Evolutionary conservation across 2,888 invertebrate species (phyloP), one percentile per base, ranked within the genome.

Genomic region (Tanytarsus gracilentus): DNA sequence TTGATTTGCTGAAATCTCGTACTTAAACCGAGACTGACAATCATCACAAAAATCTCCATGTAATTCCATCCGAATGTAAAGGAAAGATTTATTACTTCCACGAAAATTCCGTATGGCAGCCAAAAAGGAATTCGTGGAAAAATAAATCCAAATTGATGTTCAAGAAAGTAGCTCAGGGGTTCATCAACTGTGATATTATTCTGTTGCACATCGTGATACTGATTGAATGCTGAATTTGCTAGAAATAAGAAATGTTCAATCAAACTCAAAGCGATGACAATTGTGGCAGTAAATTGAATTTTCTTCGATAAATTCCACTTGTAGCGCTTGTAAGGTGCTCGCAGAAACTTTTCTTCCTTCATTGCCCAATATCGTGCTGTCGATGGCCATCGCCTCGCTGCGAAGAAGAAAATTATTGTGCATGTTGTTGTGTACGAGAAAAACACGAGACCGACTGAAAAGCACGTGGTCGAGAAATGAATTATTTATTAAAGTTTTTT

Each of bases 41-140:
- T 67, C 63, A 83, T 82, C 11, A 84, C 79, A 61, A 84, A 78
- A 60, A 83, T 68, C 65, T 84, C 83, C 66, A 82, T 81, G 61
- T 80, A 82, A 66, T 82, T 84, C 83, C 84, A 84, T 2, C 80
- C 73, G 56, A 80, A 77, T 0, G 84, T 83, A 1, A 79, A 78
- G 4, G 80, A 64, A 6, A 61, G 16, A 16, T 61, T 61, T 7
- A 79, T 66, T 61, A 48, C 6, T 27, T 59, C 58, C 18, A 40
- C 39, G 9, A 59, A 48, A 16, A 59, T 21, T 23, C 58, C 58
- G 11, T 30, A 48, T 2, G 58, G 58, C 11, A 48, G 7, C 6
- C 2, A 18, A 14, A 48, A 59, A 2, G 16, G 9, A 4, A 59
- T 23, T 18, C n/a, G 2, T 1, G 6, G 11, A n/a, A 48, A 59